A percentile compares a stretch with the other conserved stretches of the same genome.
These are phyloP conservation scores for Drosophila flavopinicola DNA, from an alignment of 2,888 invertebrate species.

Conservation along the genomic window DNA sequence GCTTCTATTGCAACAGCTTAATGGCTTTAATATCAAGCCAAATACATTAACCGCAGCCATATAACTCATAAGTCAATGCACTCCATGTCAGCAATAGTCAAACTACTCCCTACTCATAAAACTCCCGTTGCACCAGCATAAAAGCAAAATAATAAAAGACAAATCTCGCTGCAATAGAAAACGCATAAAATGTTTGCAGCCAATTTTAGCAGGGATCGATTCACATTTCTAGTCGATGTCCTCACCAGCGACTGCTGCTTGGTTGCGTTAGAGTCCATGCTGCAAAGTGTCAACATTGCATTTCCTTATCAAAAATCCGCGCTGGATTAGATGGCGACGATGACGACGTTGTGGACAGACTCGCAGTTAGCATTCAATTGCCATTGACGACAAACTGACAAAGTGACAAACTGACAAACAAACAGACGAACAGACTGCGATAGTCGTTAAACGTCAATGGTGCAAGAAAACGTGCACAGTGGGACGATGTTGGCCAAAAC, in stretches of 20 bases:
- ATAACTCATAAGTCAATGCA: conserved; percentile 38
- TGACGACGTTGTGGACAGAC: conserved; percentile 43
- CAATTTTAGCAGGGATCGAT: conserved; percentile 12
- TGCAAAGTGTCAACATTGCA: conserved; percentile 51
- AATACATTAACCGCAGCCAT: conserved; percentile 24
- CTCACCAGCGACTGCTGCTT: not conserved
- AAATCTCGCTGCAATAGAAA: conserved; percentile 47
- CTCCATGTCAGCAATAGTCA: conserved; percentile 21
- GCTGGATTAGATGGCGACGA: conserved; percentile 66
- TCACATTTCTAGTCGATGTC: conserved; percentile 18
- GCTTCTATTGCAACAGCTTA: not conserved
- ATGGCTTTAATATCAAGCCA: conserved; percentile 2
- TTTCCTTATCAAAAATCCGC: conserved; percentile 68
- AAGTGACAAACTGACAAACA: conserved; percentile 17
- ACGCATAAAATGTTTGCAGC: conserved; percentile 54
- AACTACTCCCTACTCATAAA: conserved; percentile 34
- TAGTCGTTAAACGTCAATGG: conserved; percentile 70
- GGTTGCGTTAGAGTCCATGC: conserved; percentile 6
- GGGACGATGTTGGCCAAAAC: conserved; percentile 2
- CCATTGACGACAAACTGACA: conserved; percentile 24
- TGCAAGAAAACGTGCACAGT: conserved; percentile 65
- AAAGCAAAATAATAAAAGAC: conserved; percentile 51
- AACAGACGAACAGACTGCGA: conserved; percentile 25
- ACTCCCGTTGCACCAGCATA: conserved; percentile 20
- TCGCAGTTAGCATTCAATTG: conserved; percentile 59